Evolutionary conservation across 1,140 invertebrate species (phyloP), one percentile per base, ranked within the genome.

Genomic region (Drosophila fuyamai): DNA sequence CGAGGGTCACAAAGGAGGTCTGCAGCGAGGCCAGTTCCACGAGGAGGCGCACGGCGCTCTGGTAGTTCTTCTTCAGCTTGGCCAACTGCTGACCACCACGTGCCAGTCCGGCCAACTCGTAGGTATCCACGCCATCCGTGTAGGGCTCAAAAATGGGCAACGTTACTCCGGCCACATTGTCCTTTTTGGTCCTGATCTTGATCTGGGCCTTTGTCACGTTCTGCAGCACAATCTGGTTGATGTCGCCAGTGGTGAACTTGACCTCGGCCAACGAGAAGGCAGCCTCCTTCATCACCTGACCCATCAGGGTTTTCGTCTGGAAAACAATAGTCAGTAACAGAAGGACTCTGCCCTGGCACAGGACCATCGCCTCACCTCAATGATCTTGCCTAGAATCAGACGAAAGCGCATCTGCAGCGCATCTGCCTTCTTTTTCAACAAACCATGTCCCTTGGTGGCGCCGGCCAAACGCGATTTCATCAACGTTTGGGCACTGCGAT

Each of bases 251-350:
- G 0, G 98, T 96, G 93, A 99, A 99, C 93, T 99, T 99, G 13
- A 98, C 98, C 94, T 99, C 99, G 2, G 99, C 98, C 63, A 99
- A 93, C 9, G 99, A 99, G 93, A 99, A 99, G 4, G 98, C 97
- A 66, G 99, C 99, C 93, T 99, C 98, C 93, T 99, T 99, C 99
- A 99, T 99, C 2, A 99, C 97, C 93, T 99, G 98, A 56, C 99
- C 99, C 99, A 99, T 99, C 35, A 98, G 93, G 65, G 97, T 97
- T 95, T 99, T 99, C 36, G 99, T 89, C 84, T 92, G 12, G 7
- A n/a, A 53, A 12, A 38, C 10, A 38, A 38, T 12, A 0, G 12
- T 38, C 2, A 10, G 36, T 38, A 2, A 38, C 9, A 1, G 36
- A 23, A 23, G 23, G 23, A 23, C 23, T 23, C 43, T 18, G 5